Conservation (phyloP, 2,888 invertebrate genomes). For the Brenthis hecate region DNA sequence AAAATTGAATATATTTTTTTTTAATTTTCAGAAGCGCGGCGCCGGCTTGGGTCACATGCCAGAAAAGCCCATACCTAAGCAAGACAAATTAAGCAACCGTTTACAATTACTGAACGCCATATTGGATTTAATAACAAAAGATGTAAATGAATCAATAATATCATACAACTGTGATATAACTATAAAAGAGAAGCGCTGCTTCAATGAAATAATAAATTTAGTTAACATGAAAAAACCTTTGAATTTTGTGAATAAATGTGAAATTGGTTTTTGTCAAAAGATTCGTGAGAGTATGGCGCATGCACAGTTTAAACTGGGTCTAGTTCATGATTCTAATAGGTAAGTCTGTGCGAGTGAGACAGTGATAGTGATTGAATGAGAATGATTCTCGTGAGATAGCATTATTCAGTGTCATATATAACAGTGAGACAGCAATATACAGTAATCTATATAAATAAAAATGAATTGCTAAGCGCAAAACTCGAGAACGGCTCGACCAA, state of each 20-base stretch:
- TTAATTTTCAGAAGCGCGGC: conserved; percentile 10
- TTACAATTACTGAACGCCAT: conserved; percentile 8
- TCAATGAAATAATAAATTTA: neutral
- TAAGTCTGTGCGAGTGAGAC: neutral
- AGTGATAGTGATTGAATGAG: neutral
- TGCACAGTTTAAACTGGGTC: neutral
- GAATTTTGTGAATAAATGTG: neutral
- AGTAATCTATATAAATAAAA: too few species aligned
- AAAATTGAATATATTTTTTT: neutral
- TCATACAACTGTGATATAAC: neutral
- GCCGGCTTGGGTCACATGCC: conserved; percentile 21
- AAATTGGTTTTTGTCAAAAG: neutral
- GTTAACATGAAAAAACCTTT: neutral
- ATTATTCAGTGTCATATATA: neutral
- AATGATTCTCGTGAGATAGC: neutral
- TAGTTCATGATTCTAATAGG: conserved; percentile 1
- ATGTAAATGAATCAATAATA: neutral
- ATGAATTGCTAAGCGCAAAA: too few species aligned
- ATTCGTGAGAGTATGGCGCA: conserved; percentile 11
- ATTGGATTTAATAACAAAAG: conserved; percentile 1
- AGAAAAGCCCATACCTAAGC: neutral
- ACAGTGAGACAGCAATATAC: neutral
- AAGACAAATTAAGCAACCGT: conserved; percentile 5
- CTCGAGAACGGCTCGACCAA: too few species aligned
- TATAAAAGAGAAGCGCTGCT: conserved; percentile 1